phyloP scores from a whole-genome alignment of 2,888 invertebrate genomes.

The Germaria angustata region DNA sequence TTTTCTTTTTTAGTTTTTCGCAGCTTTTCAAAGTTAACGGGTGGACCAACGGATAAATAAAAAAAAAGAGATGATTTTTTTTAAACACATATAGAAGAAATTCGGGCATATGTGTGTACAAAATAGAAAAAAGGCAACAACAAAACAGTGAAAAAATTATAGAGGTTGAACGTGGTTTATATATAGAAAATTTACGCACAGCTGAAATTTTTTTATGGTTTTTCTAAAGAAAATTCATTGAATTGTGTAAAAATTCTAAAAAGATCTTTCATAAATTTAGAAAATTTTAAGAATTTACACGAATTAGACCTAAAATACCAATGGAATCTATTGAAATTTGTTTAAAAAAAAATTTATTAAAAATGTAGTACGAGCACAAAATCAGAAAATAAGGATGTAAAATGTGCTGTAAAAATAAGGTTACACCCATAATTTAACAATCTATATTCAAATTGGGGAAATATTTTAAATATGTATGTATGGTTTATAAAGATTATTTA shows the following conservation, averaged over 20 bases:
- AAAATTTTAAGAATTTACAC: constrained; percentile 5
- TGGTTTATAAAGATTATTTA: background rate
- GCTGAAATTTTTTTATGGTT: constrained; percentile 69
- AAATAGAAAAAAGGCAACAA: constrained; percentile 34
- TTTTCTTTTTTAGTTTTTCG: constrained; percentile 71
- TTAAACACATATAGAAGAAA: constrained; percentile 57
- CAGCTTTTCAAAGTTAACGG: constrained; percentile 76
- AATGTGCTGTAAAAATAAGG: constrained; percentile 53
- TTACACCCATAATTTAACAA: constrained; percentile 64
- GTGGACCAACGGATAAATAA: constrained; percentile 65
- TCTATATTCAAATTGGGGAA: constrained; percentile 41
- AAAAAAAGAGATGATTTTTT: background rate
- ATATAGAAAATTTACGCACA: constrained; percentile 78
- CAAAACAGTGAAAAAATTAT: constrained; percentile 49
- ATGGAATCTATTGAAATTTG: constrained; percentile 36
- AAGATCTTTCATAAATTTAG: background rate
- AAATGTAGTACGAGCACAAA: constrained; percentile 35
- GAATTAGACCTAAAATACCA: background rate
- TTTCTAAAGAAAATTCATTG: constrained; percentile 53
- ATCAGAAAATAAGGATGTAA: constrained; percentile 31
- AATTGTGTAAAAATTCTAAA: constrained; percentile 59
- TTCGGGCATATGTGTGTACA: constrained; percentile 69
- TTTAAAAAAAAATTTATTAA: constrained; percentile 40
- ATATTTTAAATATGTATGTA: background rate
- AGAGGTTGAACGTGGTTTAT: constrained; percentile 70